These are phyloP conservation scores for Ectemnius continuus DNA, from an alignment of 2,888 invertebrate genomes.

Conservation along the genomic window DNA sequence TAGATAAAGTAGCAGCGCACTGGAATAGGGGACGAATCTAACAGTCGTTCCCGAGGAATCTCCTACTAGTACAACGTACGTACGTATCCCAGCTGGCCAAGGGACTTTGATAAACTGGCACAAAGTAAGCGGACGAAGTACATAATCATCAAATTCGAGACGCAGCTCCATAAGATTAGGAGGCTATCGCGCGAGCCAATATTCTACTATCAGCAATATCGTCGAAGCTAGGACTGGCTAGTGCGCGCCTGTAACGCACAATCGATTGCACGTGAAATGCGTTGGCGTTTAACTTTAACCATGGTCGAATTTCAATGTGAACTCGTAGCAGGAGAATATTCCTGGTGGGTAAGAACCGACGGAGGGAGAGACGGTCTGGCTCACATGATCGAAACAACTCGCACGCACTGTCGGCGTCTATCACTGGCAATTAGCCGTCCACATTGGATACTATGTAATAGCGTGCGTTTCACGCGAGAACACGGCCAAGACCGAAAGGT, in stretches of 20 bases:
- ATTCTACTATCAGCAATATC: constrained; percentile 15
- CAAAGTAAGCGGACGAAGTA: neutral
- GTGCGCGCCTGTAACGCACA: constrained; percentile 20
- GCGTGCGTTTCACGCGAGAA: neutral
- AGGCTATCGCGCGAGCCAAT: neutral
- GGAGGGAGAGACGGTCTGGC: neutral
- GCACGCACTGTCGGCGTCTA: neutral
- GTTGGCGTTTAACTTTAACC: constrained; percentile 28
- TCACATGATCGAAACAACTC: too few species aligned
- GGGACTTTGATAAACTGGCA: too few species aligned
- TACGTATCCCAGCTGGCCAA: too few species aligned
- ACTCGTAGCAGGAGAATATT: constrained; percentile 8
- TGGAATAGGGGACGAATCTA: too few species aligned
- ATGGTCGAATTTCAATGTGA: constrained; percentile 16
- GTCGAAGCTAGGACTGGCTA: neutral
- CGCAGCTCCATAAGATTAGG: neutral
- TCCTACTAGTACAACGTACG: too few species aligned
- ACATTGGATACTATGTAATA: constrained; percentile 1
- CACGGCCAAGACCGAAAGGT: constrained; percentile 17
- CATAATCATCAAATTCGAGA: neutral
- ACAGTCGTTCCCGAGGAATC: too few species aligned
- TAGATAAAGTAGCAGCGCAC: neutral
- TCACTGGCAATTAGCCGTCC: neutral
- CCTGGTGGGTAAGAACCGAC: neutral
- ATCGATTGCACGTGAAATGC: constrained; percentile 46